Conservation (phyloP, 2,888 invertebrate genomes). For the Antitype chi region DNA sequence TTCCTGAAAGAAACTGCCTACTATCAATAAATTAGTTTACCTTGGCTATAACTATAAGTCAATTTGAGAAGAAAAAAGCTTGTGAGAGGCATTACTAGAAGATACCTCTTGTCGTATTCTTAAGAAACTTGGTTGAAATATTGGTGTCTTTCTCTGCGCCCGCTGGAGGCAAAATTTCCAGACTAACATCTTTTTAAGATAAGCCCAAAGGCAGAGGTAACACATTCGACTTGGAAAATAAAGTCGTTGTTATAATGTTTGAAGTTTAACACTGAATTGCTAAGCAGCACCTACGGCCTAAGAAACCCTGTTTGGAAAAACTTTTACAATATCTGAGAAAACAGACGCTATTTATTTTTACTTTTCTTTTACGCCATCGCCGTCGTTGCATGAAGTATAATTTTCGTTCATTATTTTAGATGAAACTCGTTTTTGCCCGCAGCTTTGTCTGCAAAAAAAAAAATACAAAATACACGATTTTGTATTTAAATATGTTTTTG, state of each 20-base stretch:
- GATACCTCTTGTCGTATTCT: neutral
- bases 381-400: conserved; percentile 29
- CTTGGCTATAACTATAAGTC: neutral
- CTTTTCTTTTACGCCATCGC: conserved; percentile 31
- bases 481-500: neutral
- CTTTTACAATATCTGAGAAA: conserved; percentile 58
- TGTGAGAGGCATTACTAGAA: neutral
- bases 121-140: neutral
- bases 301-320: conserved; percentile 49
- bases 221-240: conserved; percentile 32
- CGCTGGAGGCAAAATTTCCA: neutral
- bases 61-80: neutral
- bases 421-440: neutral
- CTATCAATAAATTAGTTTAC: neutral
- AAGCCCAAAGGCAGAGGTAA: conserved; percentile 12
- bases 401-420: conserved; percentile 43
- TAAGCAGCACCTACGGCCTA: conserved; percentile 39
- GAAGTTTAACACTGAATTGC: conserved; percentile 55
- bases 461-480: neutral
- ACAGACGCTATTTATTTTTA: conserved; percentile 53
- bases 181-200: conserved; percentile 11
- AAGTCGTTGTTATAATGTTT: conserved; percentile 50
- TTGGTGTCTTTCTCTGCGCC: neutral
- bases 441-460: too few relatives aligned
- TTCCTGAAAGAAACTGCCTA: neutral